These are phyloP conservation scores for Empidonax traillii DNA, from an alignment of 2,113 vertebrate species.

Conservation along the genomic window DNA sequence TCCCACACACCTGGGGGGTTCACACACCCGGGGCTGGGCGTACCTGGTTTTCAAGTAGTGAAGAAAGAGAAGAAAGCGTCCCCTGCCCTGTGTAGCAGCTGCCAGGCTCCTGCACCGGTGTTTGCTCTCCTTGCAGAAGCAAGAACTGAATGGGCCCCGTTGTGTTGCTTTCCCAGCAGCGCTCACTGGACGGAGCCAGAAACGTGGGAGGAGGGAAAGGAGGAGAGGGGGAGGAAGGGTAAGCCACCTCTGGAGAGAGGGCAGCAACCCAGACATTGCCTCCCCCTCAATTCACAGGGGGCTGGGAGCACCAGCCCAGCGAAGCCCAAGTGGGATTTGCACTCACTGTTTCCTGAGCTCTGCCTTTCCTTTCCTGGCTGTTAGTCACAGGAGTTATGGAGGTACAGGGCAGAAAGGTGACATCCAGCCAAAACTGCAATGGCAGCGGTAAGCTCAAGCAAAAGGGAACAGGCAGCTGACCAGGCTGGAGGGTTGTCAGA, in stretches of 20 bases:
- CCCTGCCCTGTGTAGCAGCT: rapidly evolving
- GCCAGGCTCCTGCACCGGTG: neutral
- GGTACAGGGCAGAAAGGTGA: neutral
- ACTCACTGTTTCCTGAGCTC: rapidly evolving
- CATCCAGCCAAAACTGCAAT: neutral
- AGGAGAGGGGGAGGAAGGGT: neutral
- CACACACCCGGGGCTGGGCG: rapidly evolving
- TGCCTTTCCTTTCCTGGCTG: neutral
- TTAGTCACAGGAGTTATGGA: neutral
- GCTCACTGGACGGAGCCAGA: neutral
- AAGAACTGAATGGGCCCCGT: constrained; percentile 28
- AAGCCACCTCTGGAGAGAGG: neutral
- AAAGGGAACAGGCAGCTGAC: neutral
- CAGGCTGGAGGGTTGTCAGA: rapidly evolving
- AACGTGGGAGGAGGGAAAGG: neutral
- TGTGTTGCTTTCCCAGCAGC: constrained; percentile 26
- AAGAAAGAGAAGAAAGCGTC: neutral
- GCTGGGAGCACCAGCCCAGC: rapidly evolving
- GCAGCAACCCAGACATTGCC: neutral
- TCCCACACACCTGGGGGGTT: neutral
- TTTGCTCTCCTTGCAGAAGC: neutral
- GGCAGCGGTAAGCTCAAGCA: rapidly evolving
- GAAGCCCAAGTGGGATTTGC: neutral
- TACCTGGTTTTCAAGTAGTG: neutral
- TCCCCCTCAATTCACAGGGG: neutral